Evolutionary conservation across 2,797 vertebrate genomes (phyloP), one percentile per base, ranked within the genome.

Genomic region (Smutsia temminckii): DNA sequence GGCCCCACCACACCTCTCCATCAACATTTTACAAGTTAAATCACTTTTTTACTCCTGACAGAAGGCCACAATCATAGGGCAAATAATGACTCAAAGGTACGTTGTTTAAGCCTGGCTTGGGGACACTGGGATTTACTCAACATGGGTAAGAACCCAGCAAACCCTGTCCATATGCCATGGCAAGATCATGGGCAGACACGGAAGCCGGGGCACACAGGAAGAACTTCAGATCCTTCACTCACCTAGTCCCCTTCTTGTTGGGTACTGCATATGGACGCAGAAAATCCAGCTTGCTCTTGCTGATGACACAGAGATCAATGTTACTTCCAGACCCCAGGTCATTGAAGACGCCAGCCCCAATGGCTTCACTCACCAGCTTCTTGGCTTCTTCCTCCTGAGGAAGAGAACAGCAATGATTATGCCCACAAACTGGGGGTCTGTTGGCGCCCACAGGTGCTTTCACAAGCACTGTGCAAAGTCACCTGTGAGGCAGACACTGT

Each of bases 281-380:
- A 93, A 99, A 99, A 84, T 99, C 99, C 98, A 99, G 96, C 89
- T 99, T 99, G 97, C 71, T 98, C 98, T 99, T 99, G 97, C 98
- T 99, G 96, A 99, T 99, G 42, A 99, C 99, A 0, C 99, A 99
- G 90, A 99, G 97, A 93, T 99, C 99, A 0, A 99, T 99, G 98
- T 99, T 99, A 96, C 99, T 99, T 96, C 99, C 99, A 0, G 99
- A 99, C 95, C 99, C 99, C 97, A 99, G 98, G 91, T 99, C 99
- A 0, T 99, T 99, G 97, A 99, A 99, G 97, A 99, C 99, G 29
- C 99, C 99, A 0, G 99, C 99, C 2, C 99, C 99, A 1, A 99
- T 99, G 86, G 99, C 99, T 1, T 99, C 99, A 4, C 99, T 98
- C 95, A 99, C 99, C 34, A 99, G 98, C 95, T 97, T 98, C 96